Evolutionary conservation across 2,888 invertebrate genomes (phyloP).

Genomic region (Andricus curvator): DNA sequence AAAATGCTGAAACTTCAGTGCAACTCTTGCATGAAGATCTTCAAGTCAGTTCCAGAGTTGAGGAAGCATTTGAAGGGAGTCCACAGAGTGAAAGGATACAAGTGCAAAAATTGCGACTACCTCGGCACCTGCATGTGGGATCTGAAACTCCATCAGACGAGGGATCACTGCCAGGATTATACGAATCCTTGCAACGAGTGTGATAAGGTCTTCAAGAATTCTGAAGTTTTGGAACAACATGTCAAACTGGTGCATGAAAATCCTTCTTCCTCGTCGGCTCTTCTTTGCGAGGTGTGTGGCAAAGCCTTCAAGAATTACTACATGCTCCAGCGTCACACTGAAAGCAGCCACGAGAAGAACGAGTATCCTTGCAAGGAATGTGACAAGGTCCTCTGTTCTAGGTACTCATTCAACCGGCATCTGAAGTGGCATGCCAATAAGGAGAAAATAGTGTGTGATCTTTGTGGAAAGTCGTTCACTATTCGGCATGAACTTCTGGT

Average conservation of each 20-base stretch:
- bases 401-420: constrained; percentile 56
- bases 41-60: constrained; percentile 52
- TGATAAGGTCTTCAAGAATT: constrained; percentile 25
- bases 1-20: constrained; percentile 58
- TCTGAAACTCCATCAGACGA: background rate
- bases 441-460: constrained; percentile 54
- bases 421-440: constrained; percentile 48
- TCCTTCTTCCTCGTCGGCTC: too few species aligned
- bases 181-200: constrained; percentile 45
- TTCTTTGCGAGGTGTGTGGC: constrained; percentile 57
- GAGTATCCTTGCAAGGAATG: constrained; percentile 56
- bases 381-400: constrained; percentile 53
- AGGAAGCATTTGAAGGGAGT: constrained; percentile 58
- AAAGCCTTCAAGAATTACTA: constrained; percentile 54
- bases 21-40: constrained; percentile 63
- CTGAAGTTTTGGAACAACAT: constrained; percentile 43
- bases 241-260: background rate
- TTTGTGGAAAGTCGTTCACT: constrained; percentile 59
- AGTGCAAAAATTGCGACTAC: constrained; percentile 64
- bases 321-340: constrained; percentile 57
- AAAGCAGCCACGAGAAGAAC: constrained; percentile 53
- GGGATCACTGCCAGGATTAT: constrained; percentile 11
- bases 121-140: background rate
- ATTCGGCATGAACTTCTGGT: constrained; percentile 60
- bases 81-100: constrained; percentile 58